Evolutionary conservation across 2,113 vertebrate genomes (phyloP), one percentile per base, ranked within the genome.

Genomic region (Calyptomena viridis): DNA sequence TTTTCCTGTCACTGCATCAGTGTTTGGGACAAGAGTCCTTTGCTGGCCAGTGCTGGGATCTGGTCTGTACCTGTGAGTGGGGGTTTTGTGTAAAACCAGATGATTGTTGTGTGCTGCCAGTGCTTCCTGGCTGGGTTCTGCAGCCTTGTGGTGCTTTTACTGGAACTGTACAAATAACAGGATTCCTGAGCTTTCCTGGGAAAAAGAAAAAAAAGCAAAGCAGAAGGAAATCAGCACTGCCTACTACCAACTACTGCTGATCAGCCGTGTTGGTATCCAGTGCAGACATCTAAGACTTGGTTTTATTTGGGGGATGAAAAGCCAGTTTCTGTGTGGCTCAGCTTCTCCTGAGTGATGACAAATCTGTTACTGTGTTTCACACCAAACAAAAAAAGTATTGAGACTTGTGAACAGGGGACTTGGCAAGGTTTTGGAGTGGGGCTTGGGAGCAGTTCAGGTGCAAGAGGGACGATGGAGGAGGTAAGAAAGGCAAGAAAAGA

Each of bases 191-290:
- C 8, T 85, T 78, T 82, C 67, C 13, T 35, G 49, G 12, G 5
- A 1, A 5, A 2, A 5, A 44, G 6, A 16, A 53, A 35, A 22
- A 3, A n/a, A n/a, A 3, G 5, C 12, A 53, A 47, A 87, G 16
- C 19, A 12, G n/a, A 37, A 66, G 7, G 71, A 49, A 35, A 37
- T 56, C 17, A 8, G 66, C 31, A 37, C 7, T n/a, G n/a, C n/a
- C n/a, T n/a, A n/a, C n/a, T 75, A 14, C 12, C 9, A 0, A n/a
- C n/a, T n/a, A n/a, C n/a, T 37, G 42, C 22, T 44, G 47, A 55
- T 63, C 18, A 40, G 6, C 33, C 2, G 0, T 46, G 20, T 52
- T 68, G 30, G 13, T 75, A 25, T 20, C 12, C 67, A 71, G 42
- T 68, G 72, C 30, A 25, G 75, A 12, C 11, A 79, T 71, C 6